Percentiles rank a stretch among this genome's conserved stretches.
Conservation (phyloP, 2,888 invertebrate genomes). For the Syrphus vitripennis region DNA sequence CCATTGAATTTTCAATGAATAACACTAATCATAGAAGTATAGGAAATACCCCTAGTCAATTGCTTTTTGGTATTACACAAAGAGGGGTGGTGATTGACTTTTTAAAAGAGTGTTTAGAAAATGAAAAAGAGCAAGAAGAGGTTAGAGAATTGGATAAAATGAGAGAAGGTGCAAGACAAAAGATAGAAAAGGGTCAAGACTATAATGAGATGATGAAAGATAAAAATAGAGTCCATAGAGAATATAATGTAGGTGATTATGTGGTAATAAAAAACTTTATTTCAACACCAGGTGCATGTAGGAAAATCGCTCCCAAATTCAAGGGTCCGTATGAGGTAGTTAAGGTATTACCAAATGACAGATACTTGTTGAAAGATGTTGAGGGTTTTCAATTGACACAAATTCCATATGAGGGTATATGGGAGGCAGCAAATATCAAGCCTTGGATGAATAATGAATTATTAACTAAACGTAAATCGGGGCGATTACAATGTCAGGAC, state of each 20-base stretch:
- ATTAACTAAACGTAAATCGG: neutral
- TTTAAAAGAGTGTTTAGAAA: neutral
- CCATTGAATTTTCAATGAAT: conserved; percentile 15
- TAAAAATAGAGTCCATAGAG: neutral
- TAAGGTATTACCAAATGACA: conserved; percentile 33
- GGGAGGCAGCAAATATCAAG: conserved; percentile 16
- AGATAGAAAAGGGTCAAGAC: conserved; percentile 16
- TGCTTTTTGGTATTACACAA: conserved; percentile 9
- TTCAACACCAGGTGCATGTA: conserved; percentile 69
- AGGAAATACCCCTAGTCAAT: neutral
- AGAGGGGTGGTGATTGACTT: neutral
- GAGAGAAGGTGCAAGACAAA: conserved; percentile 7
- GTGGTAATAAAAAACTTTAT: conserved; percentile 73
- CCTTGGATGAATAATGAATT: neutral
- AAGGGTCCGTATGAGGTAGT: conserved; percentile 32
- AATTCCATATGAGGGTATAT: conserved; percentile 15
- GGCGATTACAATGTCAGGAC: neutral
- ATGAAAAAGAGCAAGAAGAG: neutral
- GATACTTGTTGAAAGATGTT: conserved; percentile 21
- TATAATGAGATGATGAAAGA: conserved; percentile 30
- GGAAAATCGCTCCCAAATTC: conserved; percentile 73
- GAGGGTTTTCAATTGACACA: conserved; percentile 32
- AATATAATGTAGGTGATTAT: conserved; percentile 65
- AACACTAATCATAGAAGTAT: conserved; percentile 1
- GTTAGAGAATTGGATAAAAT: conserved; percentile 11